Percentiles rank a stretch among this genome's conserved stretches.
These are phyloP conservation scores for Brachionus angularis DNA, from an alignment of 1,140 invertebrate genomes.

Conservation along the genomic window DNA sequence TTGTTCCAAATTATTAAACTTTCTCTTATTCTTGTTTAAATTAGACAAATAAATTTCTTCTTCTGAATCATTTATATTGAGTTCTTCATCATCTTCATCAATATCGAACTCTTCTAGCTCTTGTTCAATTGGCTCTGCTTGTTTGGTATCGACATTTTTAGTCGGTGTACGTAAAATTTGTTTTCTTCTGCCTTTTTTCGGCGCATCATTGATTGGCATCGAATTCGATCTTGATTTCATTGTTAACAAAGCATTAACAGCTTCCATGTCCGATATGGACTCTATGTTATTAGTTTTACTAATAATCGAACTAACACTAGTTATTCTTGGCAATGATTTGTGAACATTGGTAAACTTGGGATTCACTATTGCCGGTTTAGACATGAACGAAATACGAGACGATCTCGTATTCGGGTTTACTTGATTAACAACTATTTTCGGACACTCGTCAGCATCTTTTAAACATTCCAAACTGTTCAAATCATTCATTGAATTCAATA, in stretches of 20 bases:
- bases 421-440: too few relatives aligned
- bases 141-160: neutral
- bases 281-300: neutral
- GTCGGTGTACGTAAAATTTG: conserved; percentile 14
- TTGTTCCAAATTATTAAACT: neutral
- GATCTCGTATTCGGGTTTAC: too few relatives aligned
- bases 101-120: neutral
- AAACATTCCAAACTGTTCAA: too few relatives aligned
- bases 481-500: neutral
- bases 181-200: conserved; percentile 13
- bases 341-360: too few relatives aligned
- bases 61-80: too few relatives aligned
- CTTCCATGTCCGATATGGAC: conserved; percentile 8
- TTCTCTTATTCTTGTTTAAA: too few relatives aligned
- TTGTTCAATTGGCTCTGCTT: neutral
- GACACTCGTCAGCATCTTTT: too few relatives aligned
- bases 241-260: conserved; percentile 26
- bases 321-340: neutral
- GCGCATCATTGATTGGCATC: neutral
- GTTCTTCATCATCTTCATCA: neutral
- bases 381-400: too few relatives aligned
- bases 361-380: too few relatives aligned
- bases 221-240: conserved; percentile 36
- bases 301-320: neutral
- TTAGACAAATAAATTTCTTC: too few relatives aligned